These are phyloP conservation scores for Aphis gossypii DNA, from an alignment of 1,140 invertebrate genomes.

Conservation along the genomic window DNA sequence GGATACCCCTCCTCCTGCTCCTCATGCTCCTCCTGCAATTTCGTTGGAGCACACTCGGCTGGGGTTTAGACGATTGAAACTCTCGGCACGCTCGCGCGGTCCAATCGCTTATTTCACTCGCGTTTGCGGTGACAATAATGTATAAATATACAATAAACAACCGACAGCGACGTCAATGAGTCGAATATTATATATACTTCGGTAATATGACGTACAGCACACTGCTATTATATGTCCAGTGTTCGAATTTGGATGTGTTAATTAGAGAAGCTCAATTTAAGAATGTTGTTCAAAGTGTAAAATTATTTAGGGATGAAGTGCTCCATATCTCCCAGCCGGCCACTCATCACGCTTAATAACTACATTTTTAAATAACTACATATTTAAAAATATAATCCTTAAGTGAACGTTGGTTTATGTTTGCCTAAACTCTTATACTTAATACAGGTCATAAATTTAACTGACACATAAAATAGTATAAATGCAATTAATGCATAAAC, in stretches of 20 bases:
- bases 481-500: neutral
- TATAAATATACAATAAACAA: constrained; percentile 17
- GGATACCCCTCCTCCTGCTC: neutral
- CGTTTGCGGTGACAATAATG: neutral
- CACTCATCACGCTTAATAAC: too few relatives aligned
- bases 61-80: neutral
- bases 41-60: neutral
- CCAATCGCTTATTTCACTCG: constrained; percentile 28
- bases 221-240: neutral
- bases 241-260: neutral
- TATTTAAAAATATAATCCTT: neutral
- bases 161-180: neutral
- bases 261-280: neutral
- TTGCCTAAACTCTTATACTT: neutral
- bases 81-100: neutral
- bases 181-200: neutral
- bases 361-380: too few relatives aligned
- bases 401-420: neutral
- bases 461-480: neutral
- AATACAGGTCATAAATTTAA: neutral
- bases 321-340: too few relatives aligned
- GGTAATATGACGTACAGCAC: neutral
- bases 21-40: neutral
- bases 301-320: neutral
- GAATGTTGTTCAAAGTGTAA: neutral